These are phyloP conservation scores for Rhinoraja longicauda DNA, from an alignment of 2,797 vertebrate genomes.

Conservation along the genomic window DNA sequence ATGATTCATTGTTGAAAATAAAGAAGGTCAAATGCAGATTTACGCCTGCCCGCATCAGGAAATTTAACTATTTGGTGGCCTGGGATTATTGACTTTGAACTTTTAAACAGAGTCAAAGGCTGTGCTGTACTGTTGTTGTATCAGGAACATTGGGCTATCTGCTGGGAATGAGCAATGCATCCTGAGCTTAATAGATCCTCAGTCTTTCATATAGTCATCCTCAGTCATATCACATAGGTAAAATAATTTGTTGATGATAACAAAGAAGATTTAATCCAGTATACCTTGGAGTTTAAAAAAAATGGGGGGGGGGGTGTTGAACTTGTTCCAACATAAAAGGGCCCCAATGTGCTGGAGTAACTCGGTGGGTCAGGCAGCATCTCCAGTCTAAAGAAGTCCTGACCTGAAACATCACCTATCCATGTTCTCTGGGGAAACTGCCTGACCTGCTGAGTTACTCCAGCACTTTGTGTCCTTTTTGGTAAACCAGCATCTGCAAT, in stretches of 20 bases:
- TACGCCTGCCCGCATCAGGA: neutral
- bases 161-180: neutral
- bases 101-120: neutral
- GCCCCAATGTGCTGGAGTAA: too few relatives aligned
- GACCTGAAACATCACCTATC: too few relatives aligned
- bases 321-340: too few relatives aligned
- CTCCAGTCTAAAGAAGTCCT: too few relatives aligned
- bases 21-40: neutral
- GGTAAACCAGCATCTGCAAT: too few relatives aligned
- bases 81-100: neutral
- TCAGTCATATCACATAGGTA: neutral
- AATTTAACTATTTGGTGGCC: neutral
- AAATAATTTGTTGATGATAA: neutral
- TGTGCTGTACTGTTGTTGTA: neutral
- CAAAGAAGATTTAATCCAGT: too few relatives aligned
- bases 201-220: neutral
- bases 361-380: too few relatives aligned
- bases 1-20: neutral
- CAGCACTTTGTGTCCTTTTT: too few relatives aligned
- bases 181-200: neutral
- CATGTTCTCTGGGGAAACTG: too few relatives aligned
- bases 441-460: too few relatives aligned
- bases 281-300: too few relatives aligned
- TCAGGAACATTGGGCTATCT: neutral
- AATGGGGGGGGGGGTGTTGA: too few relatives aligned